Evolutionary conservation across 2,797 vertebrate species (phyloP).

Genomic region (Notamacropus eugenii): DNA sequence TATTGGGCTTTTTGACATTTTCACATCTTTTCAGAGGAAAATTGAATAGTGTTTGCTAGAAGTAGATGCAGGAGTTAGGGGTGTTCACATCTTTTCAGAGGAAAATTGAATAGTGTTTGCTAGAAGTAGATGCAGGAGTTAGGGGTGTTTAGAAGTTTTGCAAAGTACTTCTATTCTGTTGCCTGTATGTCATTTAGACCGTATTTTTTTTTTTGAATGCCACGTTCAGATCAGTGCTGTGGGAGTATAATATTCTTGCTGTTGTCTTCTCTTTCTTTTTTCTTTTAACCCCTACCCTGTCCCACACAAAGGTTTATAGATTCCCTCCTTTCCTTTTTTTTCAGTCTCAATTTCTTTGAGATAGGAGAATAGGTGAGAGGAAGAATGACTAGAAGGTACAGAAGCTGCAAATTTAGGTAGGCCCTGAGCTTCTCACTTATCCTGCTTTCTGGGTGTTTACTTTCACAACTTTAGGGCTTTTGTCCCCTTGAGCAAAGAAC

Average conservation of each 20-base stretch:
- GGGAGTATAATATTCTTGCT: neutral
- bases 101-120: neutral
- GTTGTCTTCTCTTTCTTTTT: neutral
- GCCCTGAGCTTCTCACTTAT: neutral
- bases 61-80: neutral
- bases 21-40: neutral
- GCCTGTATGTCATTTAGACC: neutral
- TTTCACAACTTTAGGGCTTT: neutral
- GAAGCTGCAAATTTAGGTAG: neutral
- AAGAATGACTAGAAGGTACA: neutral
- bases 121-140: neutral
- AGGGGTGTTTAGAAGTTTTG: neutral
- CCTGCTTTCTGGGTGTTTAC: neutral
- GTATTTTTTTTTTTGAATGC: neutral
- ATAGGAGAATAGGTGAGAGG: neutral
- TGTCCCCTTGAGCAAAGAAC: neutral
- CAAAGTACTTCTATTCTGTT: slow-evolving; percentile 25
- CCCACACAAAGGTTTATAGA: neutral
- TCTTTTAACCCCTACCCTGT: neutral
- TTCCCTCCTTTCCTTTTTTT: neutral
- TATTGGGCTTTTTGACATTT: neutral
- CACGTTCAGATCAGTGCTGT: neutral
- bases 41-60: neutral
- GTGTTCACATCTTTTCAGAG: neutral
- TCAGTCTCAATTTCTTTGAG: neutral